Evolutionary conservation across 2,888 invertebrate species (phyloP).

Genomic region (Meteorus colon): DNA sequence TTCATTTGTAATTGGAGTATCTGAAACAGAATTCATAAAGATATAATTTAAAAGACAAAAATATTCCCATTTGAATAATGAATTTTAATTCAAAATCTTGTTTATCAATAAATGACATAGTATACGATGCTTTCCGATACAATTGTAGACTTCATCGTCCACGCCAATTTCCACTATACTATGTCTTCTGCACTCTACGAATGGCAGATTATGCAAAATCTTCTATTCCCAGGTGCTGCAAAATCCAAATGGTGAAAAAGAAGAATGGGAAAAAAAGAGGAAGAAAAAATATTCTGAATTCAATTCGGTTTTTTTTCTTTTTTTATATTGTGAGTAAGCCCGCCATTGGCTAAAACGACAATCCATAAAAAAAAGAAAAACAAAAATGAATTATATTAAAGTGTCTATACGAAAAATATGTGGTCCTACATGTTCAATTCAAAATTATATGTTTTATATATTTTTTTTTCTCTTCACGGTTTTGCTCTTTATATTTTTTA

Average conservation of each 20-base stretch:
- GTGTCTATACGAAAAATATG: not conserved
- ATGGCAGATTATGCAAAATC: slow-evolving; percentile 31
- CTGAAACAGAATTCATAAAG: slow-evolving; percentile 76
- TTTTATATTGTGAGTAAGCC: not conserved
- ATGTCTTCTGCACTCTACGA: not conserved
- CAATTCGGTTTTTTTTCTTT: not conserved
- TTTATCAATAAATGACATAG: not conserved
- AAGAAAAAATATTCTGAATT: slow-evolving; percentile 1
- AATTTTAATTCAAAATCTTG: not conserved
- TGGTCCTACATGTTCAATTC: slow-evolving; percentile 1
- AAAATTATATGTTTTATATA: not conserved
- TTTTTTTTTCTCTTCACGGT: not conserved
- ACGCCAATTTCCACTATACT: slow-evolving; percentile 22
- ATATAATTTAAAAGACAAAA: not conserved
- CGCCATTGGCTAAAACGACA: not conserved
- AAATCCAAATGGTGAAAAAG: not conserved
- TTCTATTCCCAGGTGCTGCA: slow-evolving; percentile 7
- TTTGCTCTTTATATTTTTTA: not conserved
- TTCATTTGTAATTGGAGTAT: slow-evolving; percentile 96
- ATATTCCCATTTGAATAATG: too few species aligned
- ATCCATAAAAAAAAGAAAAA: not conserved
- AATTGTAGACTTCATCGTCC: not conserved
- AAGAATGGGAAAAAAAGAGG: too few species aligned
- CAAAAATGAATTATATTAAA: slow-evolving; percentile 1
- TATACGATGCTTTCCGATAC: too few species aligned